Evolutionary conservation across 2,113 vertebrate genomes (phyloP), one percentile per base, ranked within the genome.

Genomic region (Scytalopus superciliaris): DNA sequence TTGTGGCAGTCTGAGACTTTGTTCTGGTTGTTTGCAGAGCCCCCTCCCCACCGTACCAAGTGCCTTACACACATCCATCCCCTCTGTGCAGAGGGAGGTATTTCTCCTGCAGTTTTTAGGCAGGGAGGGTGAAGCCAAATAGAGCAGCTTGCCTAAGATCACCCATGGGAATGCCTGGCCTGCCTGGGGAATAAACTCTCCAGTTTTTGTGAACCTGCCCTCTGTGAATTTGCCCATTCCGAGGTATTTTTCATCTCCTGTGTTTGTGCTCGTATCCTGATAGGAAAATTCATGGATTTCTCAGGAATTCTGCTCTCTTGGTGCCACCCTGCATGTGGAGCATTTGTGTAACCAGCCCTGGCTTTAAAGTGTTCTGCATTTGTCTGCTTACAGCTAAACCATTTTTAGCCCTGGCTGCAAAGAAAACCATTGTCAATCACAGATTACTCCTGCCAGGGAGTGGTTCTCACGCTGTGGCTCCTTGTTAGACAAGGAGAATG

Each of bases 351-450:
- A 85, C 84, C 70, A 79, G 25, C 45, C 57, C 28, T 82, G 47
- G 37, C 37, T 0, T 73, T 60, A 63, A 80, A 69, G 83, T 40
- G 21, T 84, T 93, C 87, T 80, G 66, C 63, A 15, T 85, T 89
- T 80, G 31, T 47, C 67, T 93, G 33, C 57, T 84, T 91, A 62
- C 55, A 84, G 52, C 64, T 63, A 67, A 90, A 90, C 83, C 56
- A 68, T 94, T 94, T 93, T 82, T 93, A 94, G 84, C 75, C 67
- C 82, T 55, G 82, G 39, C 85, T 94, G 91, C 75, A 85, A 80
- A 70, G 72, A 85, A 93, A 96, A 85, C 84, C 72, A 77, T 40
- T 97, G 91, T 83, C 87, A 94, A 31, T 95, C 89, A 85, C 50
- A 90, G 87, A 80, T 90, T 69, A 55, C 42, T 85, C 57, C 70